phyloP scores from a whole-genome alignment of 2,888 invertebrate species.

The Netelia melanura region DNA sequence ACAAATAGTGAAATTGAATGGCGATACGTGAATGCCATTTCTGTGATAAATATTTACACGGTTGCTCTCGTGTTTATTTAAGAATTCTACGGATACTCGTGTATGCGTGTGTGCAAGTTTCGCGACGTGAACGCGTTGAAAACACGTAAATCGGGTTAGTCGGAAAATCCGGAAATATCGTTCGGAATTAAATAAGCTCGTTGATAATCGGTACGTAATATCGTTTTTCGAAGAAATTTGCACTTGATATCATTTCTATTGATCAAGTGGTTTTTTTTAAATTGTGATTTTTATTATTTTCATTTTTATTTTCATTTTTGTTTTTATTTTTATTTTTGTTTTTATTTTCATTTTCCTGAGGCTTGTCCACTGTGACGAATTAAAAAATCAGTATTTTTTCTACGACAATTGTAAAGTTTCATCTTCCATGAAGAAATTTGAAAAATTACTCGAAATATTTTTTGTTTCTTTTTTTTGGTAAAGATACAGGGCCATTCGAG shows the following conservation, averaged over 20 bases:
- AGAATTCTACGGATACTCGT: slow-evolving; percentile 46
- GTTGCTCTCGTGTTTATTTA: slow-evolving; percentile 63
- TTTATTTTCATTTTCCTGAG: background rate
- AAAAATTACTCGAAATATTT: no score
- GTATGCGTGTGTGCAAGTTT: slow-evolving; percentile 15
- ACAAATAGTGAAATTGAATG: slow-evolving; percentile 61
- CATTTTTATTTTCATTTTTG: background rate
- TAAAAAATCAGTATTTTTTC: no score
- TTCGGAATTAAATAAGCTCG: slow-evolving; percentile 55
- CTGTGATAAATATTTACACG: slow-evolving; percentile 70
- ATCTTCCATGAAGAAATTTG: no score
- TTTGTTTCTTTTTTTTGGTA: no score
- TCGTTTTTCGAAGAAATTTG: slow-evolving; percentile 27
- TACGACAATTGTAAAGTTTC: no score
- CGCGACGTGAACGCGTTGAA: slow-evolving; percentile 9
- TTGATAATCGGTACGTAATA: slow-evolving; percentile 52
- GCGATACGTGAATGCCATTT: slow-evolving; percentile 63
- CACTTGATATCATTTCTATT: background rate
- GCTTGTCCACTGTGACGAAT: background rate
- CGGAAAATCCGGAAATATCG: slow-evolving; percentile 66
- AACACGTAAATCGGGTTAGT: slow-evolving; percentile 29
- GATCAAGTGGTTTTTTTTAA: background rate
- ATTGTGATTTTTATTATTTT: background rate
- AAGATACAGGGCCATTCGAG: no score
- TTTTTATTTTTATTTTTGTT: background rate